Conservation (phyloP, 2,113 vertebrate genomes). For the Bubo scandiacus region DNA sequence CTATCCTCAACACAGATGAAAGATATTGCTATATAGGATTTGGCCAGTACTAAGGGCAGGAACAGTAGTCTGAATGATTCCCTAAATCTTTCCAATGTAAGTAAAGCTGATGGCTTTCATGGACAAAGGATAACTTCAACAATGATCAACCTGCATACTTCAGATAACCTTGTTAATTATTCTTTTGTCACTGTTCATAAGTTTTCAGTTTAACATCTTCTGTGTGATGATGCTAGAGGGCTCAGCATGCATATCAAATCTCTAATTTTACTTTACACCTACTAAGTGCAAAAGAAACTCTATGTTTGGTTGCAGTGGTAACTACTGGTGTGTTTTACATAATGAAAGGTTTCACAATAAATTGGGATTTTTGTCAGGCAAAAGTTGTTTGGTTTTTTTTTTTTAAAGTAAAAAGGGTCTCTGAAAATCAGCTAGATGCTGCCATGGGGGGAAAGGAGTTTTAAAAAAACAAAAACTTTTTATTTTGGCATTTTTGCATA, state of each 20-base stretch:
- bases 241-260: not conserved
- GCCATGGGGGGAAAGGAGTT: fast-evolving
- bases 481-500: not conserved
- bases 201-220: not conserved
- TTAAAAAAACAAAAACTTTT: not conserved
- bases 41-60: not conserved
- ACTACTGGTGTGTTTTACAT: not conserved
- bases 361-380: not conserved
- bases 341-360: not conserved
- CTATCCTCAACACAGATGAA: not conserved
- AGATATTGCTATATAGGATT: not conserved
- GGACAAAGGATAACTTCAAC: not conserved
- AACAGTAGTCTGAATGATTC: not conserved
- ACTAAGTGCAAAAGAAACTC: not conserved
- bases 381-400: not conserved
- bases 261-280: not conserved
- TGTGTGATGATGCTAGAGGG: not conserved
- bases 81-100: not conserved
- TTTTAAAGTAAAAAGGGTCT: not conserved
- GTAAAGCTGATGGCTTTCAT: not conserved
- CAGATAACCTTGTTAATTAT: not conserved
- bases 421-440: not conserved
- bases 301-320: not conserved
- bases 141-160: not conserved
- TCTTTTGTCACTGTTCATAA: not conserved